These are phyloP conservation scores for Sepioteuthis lessoniana DNA, from an alignment of 2,888 invertebrate species.

Conservation along the genomic window DNA sequence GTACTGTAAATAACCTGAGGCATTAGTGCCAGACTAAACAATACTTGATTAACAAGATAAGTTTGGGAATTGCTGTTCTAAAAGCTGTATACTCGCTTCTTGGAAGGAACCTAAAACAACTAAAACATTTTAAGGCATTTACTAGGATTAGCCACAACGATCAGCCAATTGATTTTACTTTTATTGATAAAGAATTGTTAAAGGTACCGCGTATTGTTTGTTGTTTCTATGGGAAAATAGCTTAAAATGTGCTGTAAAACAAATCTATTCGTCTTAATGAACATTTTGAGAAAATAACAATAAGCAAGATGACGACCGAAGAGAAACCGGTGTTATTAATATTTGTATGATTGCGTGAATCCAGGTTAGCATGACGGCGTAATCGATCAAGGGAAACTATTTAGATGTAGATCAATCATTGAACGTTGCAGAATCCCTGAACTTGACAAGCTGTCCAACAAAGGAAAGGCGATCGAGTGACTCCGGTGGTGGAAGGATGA, in stretches of 20 bases:
- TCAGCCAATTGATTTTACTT: not conserved
- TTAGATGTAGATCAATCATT: not conserved
- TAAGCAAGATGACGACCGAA: not conserved
- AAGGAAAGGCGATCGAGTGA: not conserved
- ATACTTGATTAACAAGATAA: too few relatives aligned
- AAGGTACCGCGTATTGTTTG: not conserved
- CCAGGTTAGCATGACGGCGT: not conserved
- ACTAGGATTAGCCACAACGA: not conserved
- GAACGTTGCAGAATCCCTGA: not conserved
- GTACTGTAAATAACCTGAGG: too few relatives aligned
- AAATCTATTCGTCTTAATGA: not conserved
- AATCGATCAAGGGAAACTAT: not conserved
- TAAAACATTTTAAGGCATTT: not conserved
- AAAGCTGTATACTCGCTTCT: too few relatives aligned
- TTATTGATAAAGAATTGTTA: not conserved
- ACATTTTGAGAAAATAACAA: not conserved
- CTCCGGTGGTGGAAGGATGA: not conserved
- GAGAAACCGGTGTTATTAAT: not conserved
- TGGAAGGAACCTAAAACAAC: not conserved
- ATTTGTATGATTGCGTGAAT: not conserved
- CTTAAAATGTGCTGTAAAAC: not conserved
- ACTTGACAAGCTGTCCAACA: not conserved
- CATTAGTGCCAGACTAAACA: too few relatives aligned
- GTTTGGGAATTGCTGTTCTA: too few relatives aligned
- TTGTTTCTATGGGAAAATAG: not conserved